Evolutionary conservation across 1,140 invertebrate species (phyloP).

Genomic region (Caenorhabditis inopinata): DNA sequence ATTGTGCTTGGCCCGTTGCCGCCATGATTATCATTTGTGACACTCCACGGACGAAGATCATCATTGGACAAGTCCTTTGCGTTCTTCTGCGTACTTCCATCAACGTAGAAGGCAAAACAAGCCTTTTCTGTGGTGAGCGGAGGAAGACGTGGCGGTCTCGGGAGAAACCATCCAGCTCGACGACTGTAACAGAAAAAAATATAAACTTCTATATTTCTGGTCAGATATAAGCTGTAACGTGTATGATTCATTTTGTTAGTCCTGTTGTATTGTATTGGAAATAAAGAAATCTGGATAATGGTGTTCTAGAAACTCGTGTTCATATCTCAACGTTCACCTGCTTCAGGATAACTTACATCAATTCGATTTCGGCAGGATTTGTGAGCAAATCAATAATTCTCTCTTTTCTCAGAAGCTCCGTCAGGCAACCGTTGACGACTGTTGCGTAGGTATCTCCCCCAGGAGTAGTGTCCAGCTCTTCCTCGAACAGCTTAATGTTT

Average conservation of each 20-base stretch:
- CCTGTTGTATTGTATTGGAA: too few relatives aligned
- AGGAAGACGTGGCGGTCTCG: conserved; percentile 24
- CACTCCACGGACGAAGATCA: conserved; percentile 35
- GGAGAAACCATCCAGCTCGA: neutral
- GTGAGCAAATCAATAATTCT: conserved; percentile 31
- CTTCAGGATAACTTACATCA: conserved; percentile 1
- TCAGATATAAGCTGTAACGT: too few relatives aligned
- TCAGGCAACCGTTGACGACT: conserved; percentile 26
- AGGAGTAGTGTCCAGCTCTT: neutral
- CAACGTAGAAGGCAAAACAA: conserved; percentile 24
- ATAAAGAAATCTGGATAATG: too few relatives aligned
- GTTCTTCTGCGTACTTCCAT: neutral
- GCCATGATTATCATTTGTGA: neutral
- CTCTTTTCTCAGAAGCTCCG: conserved; percentile 33
- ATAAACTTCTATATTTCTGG: too few relatives aligned
- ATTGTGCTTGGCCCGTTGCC: neutral
- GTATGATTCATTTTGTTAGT: too few relatives aligned
- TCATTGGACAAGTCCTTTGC: conserved; percentile 20
- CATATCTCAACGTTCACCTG: neutral
- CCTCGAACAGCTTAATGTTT: neutral
- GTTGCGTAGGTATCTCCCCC: conserved; percentile 26
- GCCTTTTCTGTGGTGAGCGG: neutral
- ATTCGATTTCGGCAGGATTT: neutral
- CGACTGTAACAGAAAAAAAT: neutral
- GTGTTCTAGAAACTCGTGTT: too few relatives aligned